A percentile compares a stretch with the other conserved stretches of the same genome.
phyloP scores from a whole-genome alignment of 2,888 invertebrate species.

The Leucophenga maculata region DNA sequence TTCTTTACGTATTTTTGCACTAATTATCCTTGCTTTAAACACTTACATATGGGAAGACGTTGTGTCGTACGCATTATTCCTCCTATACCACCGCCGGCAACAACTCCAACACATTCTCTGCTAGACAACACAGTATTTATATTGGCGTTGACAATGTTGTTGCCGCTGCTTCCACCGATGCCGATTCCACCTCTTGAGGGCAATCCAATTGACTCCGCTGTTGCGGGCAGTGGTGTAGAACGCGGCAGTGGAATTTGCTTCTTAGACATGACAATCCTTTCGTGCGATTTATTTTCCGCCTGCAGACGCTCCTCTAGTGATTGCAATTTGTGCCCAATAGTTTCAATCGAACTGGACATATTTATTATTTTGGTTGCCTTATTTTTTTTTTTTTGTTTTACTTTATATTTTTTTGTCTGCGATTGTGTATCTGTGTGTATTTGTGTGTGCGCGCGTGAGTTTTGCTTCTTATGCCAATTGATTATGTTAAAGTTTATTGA shows the following conservation, averaged over 20 bases:
- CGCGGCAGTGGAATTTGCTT: conserved; percentile 3
- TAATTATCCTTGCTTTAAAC: conserved; percentile 73
- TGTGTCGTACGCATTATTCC: conserved; percentile 75
- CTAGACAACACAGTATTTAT: conserved; percentile 30
- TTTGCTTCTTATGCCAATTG: too few species aligned
- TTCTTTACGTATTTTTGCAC: too few species aligned
- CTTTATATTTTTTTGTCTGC: too few species aligned
- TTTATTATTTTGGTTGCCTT: neutral
- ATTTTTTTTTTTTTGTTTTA: too few species aligned
- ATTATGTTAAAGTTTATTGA: too few species aligned
- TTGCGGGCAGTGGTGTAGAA: conserved; percentile 16
- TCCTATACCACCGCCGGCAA: conserved; percentile 11
- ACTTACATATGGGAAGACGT: conserved; percentile 72
- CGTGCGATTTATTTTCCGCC: conserved; percentile 71
- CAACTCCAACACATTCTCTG: conserved; percentile 26
- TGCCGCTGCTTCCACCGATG: conserved; percentile 26
- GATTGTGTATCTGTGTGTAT: too few species aligned
- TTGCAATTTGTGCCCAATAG: conserved; percentile 79
- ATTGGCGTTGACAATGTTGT: conserved; percentile 7
- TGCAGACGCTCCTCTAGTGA: conserved; percentile 86
- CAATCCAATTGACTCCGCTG: conserved; percentile 27
- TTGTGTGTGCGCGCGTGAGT: too few species aligned
- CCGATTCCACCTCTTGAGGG: conserved; percentile 39
- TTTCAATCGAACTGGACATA: conserved; percentile 72
- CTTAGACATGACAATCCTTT: conserved; percentile 70